Percentiles rank a stretch among this genome's conserved stretches.
phyloP scores from a whole-genome alignment of 2,113 vertebrate species.

The Cryptotis parvus region DNA sequence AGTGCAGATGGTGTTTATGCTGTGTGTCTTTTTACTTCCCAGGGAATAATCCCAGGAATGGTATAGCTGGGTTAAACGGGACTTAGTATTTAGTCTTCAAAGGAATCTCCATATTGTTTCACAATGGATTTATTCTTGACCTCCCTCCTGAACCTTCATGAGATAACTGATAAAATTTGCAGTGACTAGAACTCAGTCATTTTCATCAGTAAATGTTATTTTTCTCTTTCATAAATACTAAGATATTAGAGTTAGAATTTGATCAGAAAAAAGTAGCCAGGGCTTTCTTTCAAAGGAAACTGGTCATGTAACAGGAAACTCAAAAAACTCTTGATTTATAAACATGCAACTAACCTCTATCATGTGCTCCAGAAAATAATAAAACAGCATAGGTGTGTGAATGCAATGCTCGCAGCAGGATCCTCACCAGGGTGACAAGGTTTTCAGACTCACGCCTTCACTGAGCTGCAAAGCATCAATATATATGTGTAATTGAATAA shows the following conservation, averaged over 20 bases:
- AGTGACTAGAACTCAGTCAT: conserved; percentile 67
- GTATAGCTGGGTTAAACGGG: too few relatives aligned
- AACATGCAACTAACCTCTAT: conserved; percentile 51
- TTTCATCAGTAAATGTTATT: conserved; percentile 75
- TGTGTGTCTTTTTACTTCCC: too few relatives aligned
- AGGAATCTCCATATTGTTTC: too few relatives aligned
- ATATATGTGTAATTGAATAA: not conserved
- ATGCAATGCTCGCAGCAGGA: conserved; percentile 14
- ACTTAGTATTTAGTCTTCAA: too few relatives aligned
- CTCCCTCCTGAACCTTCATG: not conserved
- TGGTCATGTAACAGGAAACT: conserved; percentile 62
- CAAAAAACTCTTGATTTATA: conserved; percentile 64
- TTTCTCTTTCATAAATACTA: conserved; percentile 65
- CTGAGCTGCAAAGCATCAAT: not conserved
- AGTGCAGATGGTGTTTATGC: too few relatives aligned
- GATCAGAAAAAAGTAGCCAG: conserved; percentile 75
- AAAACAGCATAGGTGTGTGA: conserved; percentile 47
- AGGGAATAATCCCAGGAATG: too few relatives aligned
- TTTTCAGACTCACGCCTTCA: conserved; percentile 28
- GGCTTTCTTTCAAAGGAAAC: conserved; percentile 68
- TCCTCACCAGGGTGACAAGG: not conserved
- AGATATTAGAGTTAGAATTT: conserved; percentile 50
- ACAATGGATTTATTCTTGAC: not conserved
- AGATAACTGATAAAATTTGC: conserved; percentile 69
- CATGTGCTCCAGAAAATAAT: conserved; percentile 56